Evolutionary conservation across 2,113 vertebrate species (phyloP), one percentile per base, ranked within the genome.

Genomic region (Cyprinodon tularosa): DNA sequence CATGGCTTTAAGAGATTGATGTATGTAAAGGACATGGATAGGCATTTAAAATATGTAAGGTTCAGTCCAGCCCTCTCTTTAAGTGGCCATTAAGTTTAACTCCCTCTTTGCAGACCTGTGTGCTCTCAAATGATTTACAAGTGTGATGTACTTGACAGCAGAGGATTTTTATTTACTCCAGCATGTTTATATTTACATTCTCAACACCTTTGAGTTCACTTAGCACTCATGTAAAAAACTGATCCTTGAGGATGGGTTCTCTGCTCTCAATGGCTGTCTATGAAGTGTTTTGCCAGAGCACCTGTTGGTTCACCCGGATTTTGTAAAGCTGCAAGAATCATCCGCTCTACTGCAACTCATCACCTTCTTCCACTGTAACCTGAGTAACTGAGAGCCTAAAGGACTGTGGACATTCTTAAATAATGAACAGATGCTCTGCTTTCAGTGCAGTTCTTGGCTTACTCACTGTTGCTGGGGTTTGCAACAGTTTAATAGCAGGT

Each of bases 401-500:
- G 84, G 78, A 72, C 62, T 9, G 29, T 80, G 84, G 83, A 83
- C 86, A 81, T 87, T 87, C 88, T 87, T 92, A 68, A 91, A 90
- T 90, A 90, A 92, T 91, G 90, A 89, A 90, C 72, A 84, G 88
- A 88, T 82, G 81, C 75, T 88, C 87, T 88, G 82, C 84, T 84
- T 81, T 85, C 86, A 85, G 81, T 68, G 47, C 74, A 40, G 66
- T 17, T 8, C 76, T 81, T 74, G 74, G 60, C 69, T 84, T 76
- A 76, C 80, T 80, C n/a, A 4, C 15, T 13, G 37, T 71, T 66
- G 81, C 59, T 80, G 63, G 45, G 40, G 59, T 66, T 71, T 2
- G 12, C 73, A 42, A 48, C 66, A 53, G 62, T 68, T 86, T 50
- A 63, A 78, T 81, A 39, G 73, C 69, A 74, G 50, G 62, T 13